phyloP scores from a whole-genome alignment of 1,140 invertebrate genomes.

The Proctacanthus coquilletti region DNA sequence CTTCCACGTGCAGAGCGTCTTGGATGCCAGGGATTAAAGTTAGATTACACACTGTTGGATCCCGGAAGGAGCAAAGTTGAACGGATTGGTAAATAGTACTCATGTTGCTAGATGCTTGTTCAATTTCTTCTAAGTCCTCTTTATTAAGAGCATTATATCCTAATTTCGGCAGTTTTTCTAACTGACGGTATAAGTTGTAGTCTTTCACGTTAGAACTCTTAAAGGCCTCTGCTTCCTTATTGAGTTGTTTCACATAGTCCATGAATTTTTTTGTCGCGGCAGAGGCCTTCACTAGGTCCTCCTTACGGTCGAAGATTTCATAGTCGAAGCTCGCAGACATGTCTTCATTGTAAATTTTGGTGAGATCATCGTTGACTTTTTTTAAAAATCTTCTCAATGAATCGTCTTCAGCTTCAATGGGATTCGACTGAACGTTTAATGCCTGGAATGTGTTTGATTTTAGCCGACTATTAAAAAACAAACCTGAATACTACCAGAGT shows the following conservation, averaged over 20 bases:
- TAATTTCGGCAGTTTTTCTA: conserved; percentile 11
- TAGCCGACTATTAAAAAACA: too few species aligned
- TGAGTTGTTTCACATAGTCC: conserved; percentile 10
- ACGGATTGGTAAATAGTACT: conserved; percentile 17
- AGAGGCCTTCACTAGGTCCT: conserved; percentile 14
- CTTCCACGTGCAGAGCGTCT: conserved; percentile 12
- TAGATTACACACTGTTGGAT: conserved; percentile 16
- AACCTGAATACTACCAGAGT: too few species aligned
- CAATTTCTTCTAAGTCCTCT: conserved; percentile 9
- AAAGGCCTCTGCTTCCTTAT: conserved; percentile 11
- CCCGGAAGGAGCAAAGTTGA: conserved; percentile 14
- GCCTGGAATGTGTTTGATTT: too few species aligned
- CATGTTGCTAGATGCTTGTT: conserved; percentile 15
- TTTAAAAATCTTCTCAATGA: conserved; percentile 14
- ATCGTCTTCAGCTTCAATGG: too few species aligned
- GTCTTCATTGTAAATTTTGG: conserved; percentile 16
- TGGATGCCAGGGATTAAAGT: conserved; percentile 19
- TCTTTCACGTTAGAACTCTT: conserved; percentile 11
- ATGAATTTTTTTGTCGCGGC: conserved; percentile 14
- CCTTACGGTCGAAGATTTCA: conserved; percentile 15
- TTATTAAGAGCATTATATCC: conserved; percentile 13
- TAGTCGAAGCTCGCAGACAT: conserved; percentile 13
- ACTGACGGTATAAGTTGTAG: too few species aligned
- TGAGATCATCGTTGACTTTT: conserved; percentile 14
- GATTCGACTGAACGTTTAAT: too few species aligned